Base-by-base conservation (phyloP, 2,113 vertebrate species). In the Parotia lawesii region DNA sequence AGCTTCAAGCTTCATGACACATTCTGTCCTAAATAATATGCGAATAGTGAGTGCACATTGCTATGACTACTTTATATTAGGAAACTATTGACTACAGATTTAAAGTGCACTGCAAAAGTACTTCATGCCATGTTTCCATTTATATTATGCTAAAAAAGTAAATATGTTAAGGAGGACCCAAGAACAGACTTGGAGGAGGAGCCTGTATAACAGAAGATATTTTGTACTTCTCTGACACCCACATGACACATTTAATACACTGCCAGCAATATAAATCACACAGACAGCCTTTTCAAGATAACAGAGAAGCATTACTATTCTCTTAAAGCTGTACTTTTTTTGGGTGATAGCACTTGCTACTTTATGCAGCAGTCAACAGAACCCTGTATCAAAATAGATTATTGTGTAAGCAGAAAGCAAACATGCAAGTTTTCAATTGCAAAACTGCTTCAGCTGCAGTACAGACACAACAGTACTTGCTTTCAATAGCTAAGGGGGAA, bases 401-500 rank as follows among this genome's bases (percentile, higher is more conserved):
- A 72, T 90, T 93, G 86, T 80, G 73, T 87, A 95, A 96, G 86
- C 72, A 90, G 60, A 95, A 93, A 87, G 48, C 23, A 90, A 93
- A 86, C 8, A 17, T 48, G 73, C 76, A 78, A 85, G 73, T 78
- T 95, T 93, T 92, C 91, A 87, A 42, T 50, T 69, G 84, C 89
- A 94, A 96, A 94, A 87, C 51, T 70, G 89, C 76, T 92, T 89
- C 91, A 94, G 86, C 65, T 93, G 72, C 65, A 89, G 69, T 33
- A 72, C 65, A 87, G 61, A 89, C 35, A 69, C 38, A 92, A 94
- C 78, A 94, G 67, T 84, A 84, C 57, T 94, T 69, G 45, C 80
- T 89, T 96, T 95, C 83, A 94, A 81, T 87, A 81, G 69, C 90
- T 75, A 75, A 89, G 42, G 67, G 69, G 27, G 0, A 0, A 85